Evolutionary conservation across 2,113 vertebrate species (phyloP), one percentile per base, ranked within the genome.

Genomic region (Lota lota): DNA sequence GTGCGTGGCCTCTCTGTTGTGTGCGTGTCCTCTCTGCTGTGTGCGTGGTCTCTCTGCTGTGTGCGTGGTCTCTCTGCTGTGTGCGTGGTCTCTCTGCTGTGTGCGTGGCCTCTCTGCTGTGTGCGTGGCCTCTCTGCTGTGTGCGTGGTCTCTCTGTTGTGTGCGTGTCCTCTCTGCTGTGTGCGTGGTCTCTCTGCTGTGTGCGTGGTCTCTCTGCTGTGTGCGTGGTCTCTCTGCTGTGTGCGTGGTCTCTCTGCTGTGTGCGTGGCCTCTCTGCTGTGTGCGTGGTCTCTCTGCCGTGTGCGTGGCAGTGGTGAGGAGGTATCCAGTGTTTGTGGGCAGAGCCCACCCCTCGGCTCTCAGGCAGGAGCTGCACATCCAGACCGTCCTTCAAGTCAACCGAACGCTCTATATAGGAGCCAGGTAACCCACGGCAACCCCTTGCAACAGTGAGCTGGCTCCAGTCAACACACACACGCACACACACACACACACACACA

Each of bases 391-490:
- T 75, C 94, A 94, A 64, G 93, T 99, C 84, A 99, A 99, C 88
- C 85, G 95, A 79, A 98, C 97, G 0, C 93, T 99, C 64, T 98
- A 96, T 92, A 94, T 99, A 0, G 96, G 97, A 74, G 95, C 95
- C 88, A 97, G 97, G 97, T 99, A 88, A 91, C 81, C 76, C 75
- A 77, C 70, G 67, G 66, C 80, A 88, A 85, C 89, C 73, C 21
- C 80, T 80, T 81, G 83, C 75, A 18, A 78, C 86, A 75, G 81
- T 68, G 77, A 72, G 60, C 73, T 67, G 60, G 53, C 40, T 47
- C 40, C 8, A 47, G 40, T 47, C 40, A 33, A 47, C 40, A 47
- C 40, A 47, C 40, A 47, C 3, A 40, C 36, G 6, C 36, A 40
- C 36, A 3, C 40, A 47, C 40, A 47, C 40, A 12, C 40, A 14